Percentiles rank a stretch among this genome's conserved stretches.
phyloP scores from a whole-genome alignment of 2,888 invertebrate species.

The Drosophila atripex region DNA sequence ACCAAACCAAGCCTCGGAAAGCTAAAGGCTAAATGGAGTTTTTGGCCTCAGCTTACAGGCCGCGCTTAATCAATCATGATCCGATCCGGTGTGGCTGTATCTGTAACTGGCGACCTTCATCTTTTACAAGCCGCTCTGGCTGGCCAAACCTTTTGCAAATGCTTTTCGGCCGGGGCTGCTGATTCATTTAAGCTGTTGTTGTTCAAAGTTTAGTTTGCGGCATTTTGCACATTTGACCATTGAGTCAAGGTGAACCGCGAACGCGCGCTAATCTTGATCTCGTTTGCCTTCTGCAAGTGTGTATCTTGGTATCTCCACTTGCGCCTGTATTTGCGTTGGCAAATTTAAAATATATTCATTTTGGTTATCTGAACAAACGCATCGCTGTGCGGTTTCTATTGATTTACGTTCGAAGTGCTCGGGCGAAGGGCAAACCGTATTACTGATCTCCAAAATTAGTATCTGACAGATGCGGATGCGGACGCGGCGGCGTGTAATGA shows the following conservation, averaged over 20 bases:
- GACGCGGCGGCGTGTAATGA: slow-evolving; percentile 32
- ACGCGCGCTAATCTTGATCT: slow-evolving; percentile 73
- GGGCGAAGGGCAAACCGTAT: slow-evolving; percentile 6
- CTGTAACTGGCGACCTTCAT: slow-evolving; percentile 74
- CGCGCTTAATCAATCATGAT: slow-evolving; percentile 71
- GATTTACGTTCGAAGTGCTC: slow-evolving; percentile 42
- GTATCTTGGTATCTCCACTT: slow-evolving; percentile 16
- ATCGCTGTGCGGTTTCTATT: slow-evolving; percentile 57
- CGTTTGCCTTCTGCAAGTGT: slow-evolving; percentile 72
- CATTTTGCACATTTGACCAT: slow-evolving; percentile 79
- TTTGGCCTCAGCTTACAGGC: slow-evolving; percentile 54
- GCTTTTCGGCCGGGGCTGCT: slow-evolving; percentile 54
- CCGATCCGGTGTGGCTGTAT: slow-evolving; percentile 43
- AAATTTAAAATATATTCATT: slow-evolving; percentile 48
- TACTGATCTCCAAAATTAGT: slow-evolving; percentile 4
- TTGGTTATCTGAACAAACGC: slow-evolving; percentile 64
- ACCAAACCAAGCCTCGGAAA: slow-evolving; percentile 50
- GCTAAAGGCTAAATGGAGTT: slow-evolving; percentile 60
- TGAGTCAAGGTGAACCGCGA: slow-evolving; percentile 78
- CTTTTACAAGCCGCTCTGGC: slow-evolving; percentile 63
- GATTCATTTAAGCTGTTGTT: slow-evolving; percentile 61
- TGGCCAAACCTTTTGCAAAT: slow-evolving; percentile 74
- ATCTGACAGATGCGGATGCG: slow-evolving; percentile 48
- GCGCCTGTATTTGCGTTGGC: slow-evolving; percentile 33
- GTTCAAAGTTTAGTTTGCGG: slow-evolving; percentile 40